Base-by-base conservation (phyloP, 2,888 invertebrate genomes). In the Corbicula japonica region DNA sequence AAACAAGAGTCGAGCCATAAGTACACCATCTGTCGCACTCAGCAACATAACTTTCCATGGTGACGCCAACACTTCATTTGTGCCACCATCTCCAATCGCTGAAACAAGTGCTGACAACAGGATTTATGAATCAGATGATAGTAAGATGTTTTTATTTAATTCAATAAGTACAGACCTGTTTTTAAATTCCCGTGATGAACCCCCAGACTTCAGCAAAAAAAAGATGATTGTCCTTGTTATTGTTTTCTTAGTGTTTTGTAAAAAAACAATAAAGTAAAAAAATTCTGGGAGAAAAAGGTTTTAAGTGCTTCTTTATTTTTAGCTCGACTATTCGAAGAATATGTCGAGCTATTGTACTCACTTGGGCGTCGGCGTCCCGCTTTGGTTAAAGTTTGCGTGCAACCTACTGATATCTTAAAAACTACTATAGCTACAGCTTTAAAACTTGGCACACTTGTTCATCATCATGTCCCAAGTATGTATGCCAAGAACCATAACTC, bases 71-170 rank as follows among this genome's bases (percentile, higher is more conserved):
- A 61, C 90, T 61, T 88, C 90, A 6, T 65, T 87, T 38, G 73
- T 87, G 34, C 89, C 90, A 0, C 90, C 90, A n/a, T 91, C 91
- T 8, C 91, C 91, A 1, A 91, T 91, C 54, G 76, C 87, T 4
- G 82, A 83, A 32, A 54, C 50, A 18, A 34, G 38, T 0, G 26
- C 54, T 1, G 50, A 73, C 8, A 35, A 70, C 8, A 54, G 63
- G 41, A 6, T 76, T 18, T 76, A 61, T 66, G 79, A 83, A 38
- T 72, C 72, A 3, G 34, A 48, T 34, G 8, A 54, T 54, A 54
- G 56, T 73, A 60, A 34, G 63, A 10, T 50, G 21, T 10, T 50
- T 54, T 26, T 8, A 15, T 28, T 18, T 10, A 30, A 15, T 48
- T 48, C 21, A n/a, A n/a, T 48, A 6, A 15, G 6, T n/a, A 6